A percentile compares a stretch with the other conserved stretches of the same genome.
Evolutionary conservation across 2,888 invertebrate species (phyloP).

Genomic region (Coronaproctus castanopsis): DNA sequence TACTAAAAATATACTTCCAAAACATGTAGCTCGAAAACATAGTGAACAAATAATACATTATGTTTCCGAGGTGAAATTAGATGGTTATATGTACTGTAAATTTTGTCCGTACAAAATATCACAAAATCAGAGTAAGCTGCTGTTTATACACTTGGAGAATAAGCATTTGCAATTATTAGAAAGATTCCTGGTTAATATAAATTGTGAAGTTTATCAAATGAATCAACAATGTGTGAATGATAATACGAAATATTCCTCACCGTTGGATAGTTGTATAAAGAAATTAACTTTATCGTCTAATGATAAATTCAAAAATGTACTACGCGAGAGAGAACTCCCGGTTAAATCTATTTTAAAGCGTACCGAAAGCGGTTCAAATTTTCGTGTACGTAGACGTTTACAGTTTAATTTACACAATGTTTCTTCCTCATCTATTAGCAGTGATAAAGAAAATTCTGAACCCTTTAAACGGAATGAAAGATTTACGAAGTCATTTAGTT

Average conservation of each 20-base stretch:
- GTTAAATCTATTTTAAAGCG: no score
- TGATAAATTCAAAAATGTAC: no score
- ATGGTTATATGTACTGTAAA: conserved; percentile 18
- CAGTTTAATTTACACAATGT: conserved; percentile 17
- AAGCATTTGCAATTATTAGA: conserved; percentile 20
- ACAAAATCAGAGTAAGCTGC: conserved; percentile 18
- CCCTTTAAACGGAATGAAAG: background rate
- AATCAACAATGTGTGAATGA: no score
- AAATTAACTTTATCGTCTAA: no score
- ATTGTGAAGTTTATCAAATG: background rate
- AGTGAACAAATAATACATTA: conserved; percentile 18
- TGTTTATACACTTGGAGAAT: conserved; percentile 21
- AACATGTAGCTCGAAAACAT: conserved; percentile 20
- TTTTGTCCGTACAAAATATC: conserved; percentile 21
- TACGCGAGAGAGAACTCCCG: no score
- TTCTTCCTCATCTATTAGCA: background rate
- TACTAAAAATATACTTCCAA: conserved; percentile 18
- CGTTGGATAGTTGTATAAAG: no score
- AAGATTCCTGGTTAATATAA: background rate
- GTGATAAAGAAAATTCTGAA: conserved; percentile 3
- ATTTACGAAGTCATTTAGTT: no score
- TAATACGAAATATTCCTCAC: no score
- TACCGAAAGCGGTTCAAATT: background rate
- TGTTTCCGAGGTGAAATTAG: conserved; percentile 17
- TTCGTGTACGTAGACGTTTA: conserved; percentile 14